Percentiles rank a stretch among this genome's conserved stretches.
phyloP scores from a whole-genome alignment of 1,140 invertebrate species.

The Trypoxylus dichotomus region DNA sequence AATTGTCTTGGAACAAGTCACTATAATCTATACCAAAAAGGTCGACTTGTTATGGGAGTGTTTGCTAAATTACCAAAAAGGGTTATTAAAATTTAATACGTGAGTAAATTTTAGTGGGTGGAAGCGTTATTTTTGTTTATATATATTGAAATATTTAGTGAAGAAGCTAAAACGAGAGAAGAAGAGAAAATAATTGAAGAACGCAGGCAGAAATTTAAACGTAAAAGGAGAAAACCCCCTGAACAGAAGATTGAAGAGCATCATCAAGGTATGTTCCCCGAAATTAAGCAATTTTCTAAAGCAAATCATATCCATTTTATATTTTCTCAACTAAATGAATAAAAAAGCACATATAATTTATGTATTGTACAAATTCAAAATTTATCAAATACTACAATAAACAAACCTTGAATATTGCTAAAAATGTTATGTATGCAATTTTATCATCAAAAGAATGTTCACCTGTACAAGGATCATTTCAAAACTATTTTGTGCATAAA shows the following conservation, averaged over 20 bases:
- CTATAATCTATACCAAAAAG: slow-evolving; percentile 46
- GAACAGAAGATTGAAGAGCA: not conserved
- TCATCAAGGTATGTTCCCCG: not conserved
- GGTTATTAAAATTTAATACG: slow-evolving; percentile 26
- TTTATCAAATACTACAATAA: no score
- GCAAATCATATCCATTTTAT: no score
- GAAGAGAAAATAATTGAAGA: not conserved
- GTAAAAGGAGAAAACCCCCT: not conserved
- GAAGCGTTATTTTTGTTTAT: not conserved
- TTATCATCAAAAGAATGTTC: no score
- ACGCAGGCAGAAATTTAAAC: not conserved
- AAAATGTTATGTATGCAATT: no score
- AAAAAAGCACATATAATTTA: no score
- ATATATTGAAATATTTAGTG: not conserved
- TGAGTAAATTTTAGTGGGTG: not conserved
- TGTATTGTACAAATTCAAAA: no score
- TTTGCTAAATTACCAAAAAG: slow-evolving; percentile 37
- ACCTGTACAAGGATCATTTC: no score
- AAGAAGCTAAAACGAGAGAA: not conserved
- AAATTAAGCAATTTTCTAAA: no score
- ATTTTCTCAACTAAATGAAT: no score
- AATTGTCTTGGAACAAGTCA: slow-evolving; percentile 45
- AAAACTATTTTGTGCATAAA: no score
- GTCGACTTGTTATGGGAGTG: slow-evolving; percentile 49
- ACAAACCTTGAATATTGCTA: no score